Evolutionary conservation across 2,888 invertebrate species (phyloP).

Genomic region (Suillia variegata): DNA sequence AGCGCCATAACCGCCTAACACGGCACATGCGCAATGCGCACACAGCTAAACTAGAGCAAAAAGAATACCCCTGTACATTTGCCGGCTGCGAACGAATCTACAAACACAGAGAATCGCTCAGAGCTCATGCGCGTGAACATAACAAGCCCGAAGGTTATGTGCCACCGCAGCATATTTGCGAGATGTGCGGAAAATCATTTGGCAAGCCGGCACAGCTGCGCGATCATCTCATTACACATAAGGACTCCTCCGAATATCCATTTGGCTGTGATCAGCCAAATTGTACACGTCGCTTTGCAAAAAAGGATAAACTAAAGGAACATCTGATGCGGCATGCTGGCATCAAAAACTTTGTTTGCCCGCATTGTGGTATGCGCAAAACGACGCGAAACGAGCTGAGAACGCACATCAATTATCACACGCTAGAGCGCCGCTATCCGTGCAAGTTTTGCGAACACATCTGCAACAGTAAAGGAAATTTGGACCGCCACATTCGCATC

Average conservation of each 20-base stretch:
- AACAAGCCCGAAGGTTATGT: slow-evolving; percentile 45
- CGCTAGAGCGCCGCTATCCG: slow-evolving; percentile 37
- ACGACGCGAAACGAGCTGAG: slow-evolving; percentile 40
- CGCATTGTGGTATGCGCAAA: slow-evolving; percentile 41
- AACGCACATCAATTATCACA: slow-evolving; percentile 42
- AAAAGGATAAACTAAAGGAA: slow-evolving; percentile 38
- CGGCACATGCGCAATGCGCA: slow-evolving; percentile 39
- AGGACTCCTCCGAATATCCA: slow-evolving; percentile 40
- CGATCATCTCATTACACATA: slow-evolving; percentile 49
- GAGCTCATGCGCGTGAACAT: slow-evolving; percentile 40
- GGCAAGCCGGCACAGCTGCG: slow-evolving; percentile 41
- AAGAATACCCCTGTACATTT: slow-evolving; percentile 36
- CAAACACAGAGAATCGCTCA: slow-evolving; percentile 44
- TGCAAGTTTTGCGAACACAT: slow-evolving; percentile 37
- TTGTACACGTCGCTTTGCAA: slow-evolving; percentile 34
- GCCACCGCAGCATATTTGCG: slow-evolving; percentile 45
- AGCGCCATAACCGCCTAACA: slow-evolving; percentile 37
- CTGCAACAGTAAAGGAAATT: slow-evolving; percentile 38
- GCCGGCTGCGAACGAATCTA: slow-evolving; percentile 44
- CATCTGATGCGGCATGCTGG: slow-evolving; percentile 43
- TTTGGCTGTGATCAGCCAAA: slow-evolving; percentile 30
- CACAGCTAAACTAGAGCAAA: slow-evolving; percentile 38
- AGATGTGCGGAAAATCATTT: slow-evolving; percentile 51
- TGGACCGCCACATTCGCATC: slow-evolving; percentile 36
- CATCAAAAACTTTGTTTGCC: slow-evolving; percentile 41